These are phyloP conservation scores for Agonopterix alstromeriana DNA, from an alignment of 2,888 invertebrate genomes.

Conservation along the genomic window DNA sequence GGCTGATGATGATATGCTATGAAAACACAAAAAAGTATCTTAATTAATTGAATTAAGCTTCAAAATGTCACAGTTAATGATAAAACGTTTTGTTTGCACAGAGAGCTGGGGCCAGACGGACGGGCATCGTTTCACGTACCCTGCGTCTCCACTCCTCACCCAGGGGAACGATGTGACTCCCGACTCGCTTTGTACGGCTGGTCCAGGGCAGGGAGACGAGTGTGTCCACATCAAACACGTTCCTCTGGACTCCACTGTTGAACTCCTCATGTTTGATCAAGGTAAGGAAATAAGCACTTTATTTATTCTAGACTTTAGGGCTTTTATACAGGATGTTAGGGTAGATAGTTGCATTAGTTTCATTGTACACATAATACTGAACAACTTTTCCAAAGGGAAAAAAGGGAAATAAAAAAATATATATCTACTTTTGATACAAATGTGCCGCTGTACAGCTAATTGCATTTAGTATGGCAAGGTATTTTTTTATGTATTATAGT, in stretches of 20 bases:
- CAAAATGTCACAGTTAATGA: conserved; percentile 3
- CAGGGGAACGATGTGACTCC: conserved; percentile 79
- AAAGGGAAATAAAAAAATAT: too few relatives aligned
- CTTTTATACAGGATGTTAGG: not conserved
- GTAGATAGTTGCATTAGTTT: too few relatives aligned
- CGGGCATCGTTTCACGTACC: conserved; percentile 85
- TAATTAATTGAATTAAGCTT: not conserved
- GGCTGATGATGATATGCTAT: too few relatives aligned
- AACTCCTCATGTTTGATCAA: conserved; percentile 85
- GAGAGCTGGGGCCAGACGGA: conserved; percentile 79
- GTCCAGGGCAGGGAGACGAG: conserved; percentile 64
- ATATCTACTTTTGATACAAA: too few relatives aligned
- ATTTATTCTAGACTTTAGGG: too few relatives aligned
- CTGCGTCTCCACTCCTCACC: conserved; percentile 86
- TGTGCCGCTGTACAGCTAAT: too few relatives aligned
- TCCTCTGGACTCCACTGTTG: conserved; percentile 81
- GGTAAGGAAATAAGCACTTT: conserved; percentile 59
- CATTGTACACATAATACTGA: too few relatives aligned
- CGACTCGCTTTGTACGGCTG: conserved; percentile 68
- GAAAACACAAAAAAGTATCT: too few relatives aligned
- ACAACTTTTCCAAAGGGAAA: too few relatives aligned
- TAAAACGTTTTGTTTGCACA: conserved; percentile 23
- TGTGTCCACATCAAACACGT: conserved; percentile 85
- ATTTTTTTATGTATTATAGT: too few relatives aligned
- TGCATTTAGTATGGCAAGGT: too few relatives aligned